Evolutionary conservation across 2,888 invertebrate species (phyloP).

Genomic region (Folsomia candida): DNA sequence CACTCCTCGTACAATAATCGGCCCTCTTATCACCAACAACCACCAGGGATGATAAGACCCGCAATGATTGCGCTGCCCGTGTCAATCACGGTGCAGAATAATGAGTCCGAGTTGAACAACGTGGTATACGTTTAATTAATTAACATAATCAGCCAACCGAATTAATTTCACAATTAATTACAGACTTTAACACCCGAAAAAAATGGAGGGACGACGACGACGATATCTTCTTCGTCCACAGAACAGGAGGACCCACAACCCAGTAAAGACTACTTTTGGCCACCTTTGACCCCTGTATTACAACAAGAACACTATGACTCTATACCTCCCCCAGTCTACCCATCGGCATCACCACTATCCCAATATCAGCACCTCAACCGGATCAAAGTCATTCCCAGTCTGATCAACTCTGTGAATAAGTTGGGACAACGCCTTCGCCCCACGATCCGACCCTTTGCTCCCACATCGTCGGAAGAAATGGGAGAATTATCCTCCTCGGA

Average conservation of each 20-base stretch:
- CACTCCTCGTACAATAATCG: background rate
- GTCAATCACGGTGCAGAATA: background rate
- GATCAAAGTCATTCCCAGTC: slow-evolving; percentile 18
- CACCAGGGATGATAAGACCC: slow-evolving; percentile 7
- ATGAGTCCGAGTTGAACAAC: too few relatives aligned
- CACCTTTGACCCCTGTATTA: background rate
- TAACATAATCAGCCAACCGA: too few relatives aligned
- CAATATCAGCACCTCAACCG: slow-evolving; percentile 1
- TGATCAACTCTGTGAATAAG: slow-evolving; percentile 3
- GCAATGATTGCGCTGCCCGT: too few relatives aligned
- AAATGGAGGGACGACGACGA: too few relatives aligned
- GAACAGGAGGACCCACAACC: background rate
- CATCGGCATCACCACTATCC: slow-evolving; percentile 9
- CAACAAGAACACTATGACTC: background rate
- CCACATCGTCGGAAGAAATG: slow-evolving; percentile 4
- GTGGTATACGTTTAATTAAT: too few relatives aligned
- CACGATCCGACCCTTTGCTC: background rate
- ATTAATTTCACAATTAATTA: too few relatives aligned
- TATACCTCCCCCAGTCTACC: background rate
- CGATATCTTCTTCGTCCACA: too few relatives aligned
- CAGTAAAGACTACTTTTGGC: background rate
- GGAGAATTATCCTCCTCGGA: background rate
- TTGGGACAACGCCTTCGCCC: background rate
- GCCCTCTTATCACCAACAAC: background rate
- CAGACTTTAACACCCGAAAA: too few relatives aligned